These are phyloP conservation scores for Serrognathus titanus DNA, from an alignment of 2,888 invertebrate species.

Conservation along the genomic window DNA sequence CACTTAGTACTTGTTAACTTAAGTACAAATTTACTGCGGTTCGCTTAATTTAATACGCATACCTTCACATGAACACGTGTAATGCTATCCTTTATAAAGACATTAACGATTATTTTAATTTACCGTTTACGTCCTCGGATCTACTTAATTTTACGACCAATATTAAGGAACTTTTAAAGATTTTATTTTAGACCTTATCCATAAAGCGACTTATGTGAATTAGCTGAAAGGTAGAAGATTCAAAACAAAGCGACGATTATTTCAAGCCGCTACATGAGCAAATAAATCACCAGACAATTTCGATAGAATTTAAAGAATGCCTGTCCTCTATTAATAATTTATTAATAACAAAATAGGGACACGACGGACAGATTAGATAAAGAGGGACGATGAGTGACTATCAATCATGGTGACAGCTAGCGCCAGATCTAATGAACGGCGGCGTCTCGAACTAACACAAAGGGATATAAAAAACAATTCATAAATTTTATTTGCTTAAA, in stretches of 20 bases:
- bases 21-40: constrained; percentile 29
- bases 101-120: constrained; percentile 18
- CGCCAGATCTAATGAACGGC: constrained; percentile 37
- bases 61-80: constrained; percentile 15
- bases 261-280: background rate
- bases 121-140: constrained; percentile 7
- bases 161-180: background rate
- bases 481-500: constrained; percentile 32
- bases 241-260: background rate
- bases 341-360: constrained; percentile 1
- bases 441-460: constrained; percentile 34
- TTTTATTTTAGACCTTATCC: too few relatives aligned
- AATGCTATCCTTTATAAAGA: constrained; percentile 11
- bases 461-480: constrained; percentile 30
- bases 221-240: background rate
- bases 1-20: constrained; percentile 28
- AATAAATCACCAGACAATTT: constrained; percentile 7
- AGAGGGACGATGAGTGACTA: constrained; percentile 16
- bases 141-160: background rate
- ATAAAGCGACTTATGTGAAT: too few relatives aligned
- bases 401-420: constrained; percentile 33
- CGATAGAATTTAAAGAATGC: constrained; percentile 2
- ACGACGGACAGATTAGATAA: background rate
- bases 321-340: constrained; percentile 1
- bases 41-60: constrained; percentile 20